Base-by-base conservation (phyloP, 2,113 vertebrate genomes). In the Charadrius vociferus region DNA sequence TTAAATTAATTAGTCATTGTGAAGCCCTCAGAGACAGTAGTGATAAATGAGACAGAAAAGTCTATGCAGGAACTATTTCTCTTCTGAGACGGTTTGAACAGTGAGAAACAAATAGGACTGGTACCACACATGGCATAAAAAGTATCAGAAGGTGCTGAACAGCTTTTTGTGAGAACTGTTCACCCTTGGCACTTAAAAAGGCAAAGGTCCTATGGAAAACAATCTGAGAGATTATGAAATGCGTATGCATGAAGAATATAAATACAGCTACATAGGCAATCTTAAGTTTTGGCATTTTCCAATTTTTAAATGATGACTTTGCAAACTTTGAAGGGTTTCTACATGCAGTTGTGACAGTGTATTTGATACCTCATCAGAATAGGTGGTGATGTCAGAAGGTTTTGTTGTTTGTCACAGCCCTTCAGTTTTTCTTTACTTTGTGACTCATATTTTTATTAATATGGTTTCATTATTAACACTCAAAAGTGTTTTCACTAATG, bases 1-100 rank as follows among this genome's bases (percentile, higher is more conserved):
- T 84, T 87, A 91, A 94, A 97, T 96, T 96, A 95, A 97, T 97
- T 93, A 97, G 94, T 86, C 88, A 81, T 27, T 82, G 91, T 78
- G 86, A 97, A 95, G 37, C 43, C 70, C 70, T 84, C 39, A 70
- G 94, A 95, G 94, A 84, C 88, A 92, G 81, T 36, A 71, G 88
- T 96, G 96, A 97, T 89, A 71, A 87, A 95, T 92, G 92, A 88
- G 89, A 95, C 88, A 87, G 80, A 92, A 95, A 95, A 94, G 81
- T 91, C 94, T 84, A 68, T 93, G 77, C 7, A 2, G 86, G 53
- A 96, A 21, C 73, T 92, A 87, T 85, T 93, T 75, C n/a, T 88
- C 71, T 92, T 94, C 91, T 65, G 80, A 95, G 83, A 79, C 0
- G 0, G 37, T 92, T 95, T 95, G 56, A 96, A 85, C 83, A 95